These are phyloP conservation scores for Tipula lateralis DNA, from an alignment of 2,888 invertebrate species.

Conservation along the genomic window DNA sequence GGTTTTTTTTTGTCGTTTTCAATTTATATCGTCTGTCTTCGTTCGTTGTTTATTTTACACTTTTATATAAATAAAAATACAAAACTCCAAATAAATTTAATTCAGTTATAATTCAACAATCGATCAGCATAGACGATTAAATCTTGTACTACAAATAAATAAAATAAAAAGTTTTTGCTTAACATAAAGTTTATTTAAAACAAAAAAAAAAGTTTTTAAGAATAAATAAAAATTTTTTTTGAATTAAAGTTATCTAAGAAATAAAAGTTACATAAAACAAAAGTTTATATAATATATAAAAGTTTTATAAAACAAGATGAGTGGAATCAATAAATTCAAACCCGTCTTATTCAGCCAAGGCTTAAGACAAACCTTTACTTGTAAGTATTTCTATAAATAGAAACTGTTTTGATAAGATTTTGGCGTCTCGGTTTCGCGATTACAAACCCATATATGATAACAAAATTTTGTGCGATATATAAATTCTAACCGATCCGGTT, in stretches of 20 bases:
- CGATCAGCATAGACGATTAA: background rate
- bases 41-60: background rate
- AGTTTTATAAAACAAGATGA: background rate
- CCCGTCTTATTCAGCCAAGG: background rate
- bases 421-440: background rate
- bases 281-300: background rate
- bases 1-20: background rate
- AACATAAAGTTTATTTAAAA: background rate
- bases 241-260: background rate
- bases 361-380: background rate
- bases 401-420: background rate
- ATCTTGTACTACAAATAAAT: background rate
- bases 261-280: background rate
- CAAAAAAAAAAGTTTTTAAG: background rate
- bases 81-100: background rate
- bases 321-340: background rate
- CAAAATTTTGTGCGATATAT: background rate
- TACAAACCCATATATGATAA: background rate
- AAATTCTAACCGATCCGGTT: background rate
- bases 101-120: slow-evolving; percentile 9
- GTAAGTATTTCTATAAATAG: background rate
- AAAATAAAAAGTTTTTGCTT: slow-evolving; percentile 3
- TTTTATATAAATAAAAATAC: slow-evolving; percentile 14
- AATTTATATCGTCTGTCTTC: background rate
- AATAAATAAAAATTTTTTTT: background rate